Percentiles rank a stretch among this genome's conserved stretches.
These are phyloP conservation scores for Thyatira batis DNA, from an alignment of 2,888 invertebrate species.

Conservation along the genomic window DNA sequence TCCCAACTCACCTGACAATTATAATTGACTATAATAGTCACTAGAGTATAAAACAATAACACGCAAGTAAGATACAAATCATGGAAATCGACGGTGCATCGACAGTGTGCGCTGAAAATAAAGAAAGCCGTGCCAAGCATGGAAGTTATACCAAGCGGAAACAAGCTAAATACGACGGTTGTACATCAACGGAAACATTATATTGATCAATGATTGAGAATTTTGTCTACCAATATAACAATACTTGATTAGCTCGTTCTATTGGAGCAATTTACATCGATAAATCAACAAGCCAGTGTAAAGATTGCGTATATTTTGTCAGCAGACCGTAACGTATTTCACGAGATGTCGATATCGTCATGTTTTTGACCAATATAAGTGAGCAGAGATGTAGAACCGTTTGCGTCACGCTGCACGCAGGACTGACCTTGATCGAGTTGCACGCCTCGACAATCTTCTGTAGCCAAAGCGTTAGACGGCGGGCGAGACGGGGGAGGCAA, in stretches of 20 bases:
- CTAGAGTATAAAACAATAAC: slow-evolving; percentile 18
- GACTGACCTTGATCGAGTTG: slow-evolving; percentile 93
- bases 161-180: slow-evolving; percentile 32
- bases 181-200: slow-evolving; percentile 19
- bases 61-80: slow-evolving; percentile 23
- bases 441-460: slow-evolving; percentile 97
- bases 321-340: neutral
- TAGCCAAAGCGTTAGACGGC: slow-evolving; percentile 72
- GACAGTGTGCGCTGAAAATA: slow-evolving; percentile 49
- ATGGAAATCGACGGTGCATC: slow-evolving; percentile 19
- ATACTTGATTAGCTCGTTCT: neutral
- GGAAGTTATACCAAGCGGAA: slow-evolving; percentile 45
- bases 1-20: neutral
- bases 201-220: slow-evolving; percentile 12
- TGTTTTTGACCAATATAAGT: slow-evolving; percentile 32
- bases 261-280: neutral
- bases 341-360: neutral
- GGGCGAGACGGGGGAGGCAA: slow-evolving; percentile 62
- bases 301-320: neutral
- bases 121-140: slow-evolving; percentile 59
- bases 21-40: slow-evolving; percentile 3
- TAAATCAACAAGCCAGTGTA: neutral
- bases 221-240: neutral
- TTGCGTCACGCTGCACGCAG: slow-evolving; percentile 42
- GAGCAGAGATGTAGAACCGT: slow-evolving; percentile 33